Evolutionary conservation across 2,888 invertebrate species (phyloP).

Genomic region (Junonia oenone): DNA sequence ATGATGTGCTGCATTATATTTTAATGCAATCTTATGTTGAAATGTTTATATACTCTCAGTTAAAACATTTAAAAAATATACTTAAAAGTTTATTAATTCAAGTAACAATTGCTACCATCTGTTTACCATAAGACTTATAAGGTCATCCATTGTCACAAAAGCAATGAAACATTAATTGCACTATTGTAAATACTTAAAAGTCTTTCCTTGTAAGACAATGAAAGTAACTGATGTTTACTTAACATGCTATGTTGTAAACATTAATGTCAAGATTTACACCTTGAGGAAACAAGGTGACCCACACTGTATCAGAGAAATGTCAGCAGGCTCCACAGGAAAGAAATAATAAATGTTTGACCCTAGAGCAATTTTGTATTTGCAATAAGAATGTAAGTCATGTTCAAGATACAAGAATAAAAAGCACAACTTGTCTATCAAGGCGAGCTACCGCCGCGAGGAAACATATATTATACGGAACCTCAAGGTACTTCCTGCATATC

Average conservation of each 20-base stretch:
- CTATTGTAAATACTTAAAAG: slow-evolving; percentile 13
- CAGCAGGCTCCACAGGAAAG: slow-evolving; percentile 58
- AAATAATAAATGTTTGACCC: slow-evolving; percentile 41
- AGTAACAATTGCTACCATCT: background rate
- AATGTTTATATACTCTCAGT: too few relatives aligned
- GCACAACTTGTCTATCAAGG: slow-evolving; percentile 65
- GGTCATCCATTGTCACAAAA: background rate
- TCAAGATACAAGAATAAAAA: slow-evolving; percentile 56
- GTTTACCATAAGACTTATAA: background rate
- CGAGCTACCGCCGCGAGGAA: slow-evolving; percentile 66
- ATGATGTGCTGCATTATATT: too few relatives aligned
- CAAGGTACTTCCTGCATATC: slow-evolving; percentile 79
- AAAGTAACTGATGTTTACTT: slow-evolving; percentile 51
- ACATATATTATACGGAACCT: slow-evolving; percentile 64
- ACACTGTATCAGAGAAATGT: slow-evolving; percentile 64
- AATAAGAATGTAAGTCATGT: slow-evolving; percentile 55
- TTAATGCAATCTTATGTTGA: too few relatives aligned
- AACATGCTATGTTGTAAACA: slow-evolving; percentile 46
- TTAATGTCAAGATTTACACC: slow-evolving; percentile 69
- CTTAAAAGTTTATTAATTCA: background rate
- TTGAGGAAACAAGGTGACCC: slow-evolving; percentile 71
- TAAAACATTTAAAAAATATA: too few relatives aligned
- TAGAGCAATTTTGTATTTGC: slow-evolving; percentile 45
- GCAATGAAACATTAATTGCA: slow-evolving; percentile 5
- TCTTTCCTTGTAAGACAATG: slow-evolving; percentile 36